Conservation (phyloP, 2,888 invertebrate species). For the Phymatocera aterrima region DNA sequence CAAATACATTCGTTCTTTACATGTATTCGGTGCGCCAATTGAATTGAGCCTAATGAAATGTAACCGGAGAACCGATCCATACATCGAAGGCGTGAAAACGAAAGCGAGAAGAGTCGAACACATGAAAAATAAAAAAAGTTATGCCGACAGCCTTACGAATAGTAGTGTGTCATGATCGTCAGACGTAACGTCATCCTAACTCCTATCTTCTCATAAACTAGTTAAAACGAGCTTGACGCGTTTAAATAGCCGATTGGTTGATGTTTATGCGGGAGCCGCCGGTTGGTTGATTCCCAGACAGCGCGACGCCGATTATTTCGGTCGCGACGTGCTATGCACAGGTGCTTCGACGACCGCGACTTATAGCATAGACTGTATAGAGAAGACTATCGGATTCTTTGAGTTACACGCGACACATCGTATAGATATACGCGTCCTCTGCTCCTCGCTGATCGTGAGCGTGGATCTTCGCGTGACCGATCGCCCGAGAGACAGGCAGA, state of each 20-base stretch:
- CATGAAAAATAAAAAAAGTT: not conserved
- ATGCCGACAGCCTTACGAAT: too few species aligned
- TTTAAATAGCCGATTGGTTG: conserved; percentile 1
- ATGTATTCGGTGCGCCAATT: too few species aligned
- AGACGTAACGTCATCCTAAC: not conserved
- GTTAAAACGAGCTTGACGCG: too few species aligned
- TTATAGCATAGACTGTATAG: conserved; percentile 11
- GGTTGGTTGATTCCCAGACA: conserved; percentile 62
- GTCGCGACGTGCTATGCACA: conserved; percentile 57
- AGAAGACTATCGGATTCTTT: not conserved
- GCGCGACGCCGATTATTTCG: conserved; percentile 72
- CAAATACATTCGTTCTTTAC: too few species aligned
- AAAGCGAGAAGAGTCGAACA: not conserved
- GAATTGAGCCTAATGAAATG: too few species aligned
- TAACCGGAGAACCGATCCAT: too few species aligned
- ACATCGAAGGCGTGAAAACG: too few species aligned
- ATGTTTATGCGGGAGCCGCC: conserved; percentile 5
- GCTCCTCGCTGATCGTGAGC: not conserved
- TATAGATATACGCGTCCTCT: not conserved
- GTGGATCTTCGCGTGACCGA: conserved; percentile 43
- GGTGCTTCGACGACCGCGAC: conserved; percentile 49
- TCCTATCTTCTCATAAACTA: not conserved
- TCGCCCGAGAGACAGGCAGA: not conserved
- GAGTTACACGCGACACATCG: not conserved
- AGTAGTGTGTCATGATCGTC: not conserved